Evolutionary conservation across 1,140 invertebrate genomes (phyloP), one percentile per base, ranked within the genome.

Genomic region (Lepidostoma basale): DNA sequence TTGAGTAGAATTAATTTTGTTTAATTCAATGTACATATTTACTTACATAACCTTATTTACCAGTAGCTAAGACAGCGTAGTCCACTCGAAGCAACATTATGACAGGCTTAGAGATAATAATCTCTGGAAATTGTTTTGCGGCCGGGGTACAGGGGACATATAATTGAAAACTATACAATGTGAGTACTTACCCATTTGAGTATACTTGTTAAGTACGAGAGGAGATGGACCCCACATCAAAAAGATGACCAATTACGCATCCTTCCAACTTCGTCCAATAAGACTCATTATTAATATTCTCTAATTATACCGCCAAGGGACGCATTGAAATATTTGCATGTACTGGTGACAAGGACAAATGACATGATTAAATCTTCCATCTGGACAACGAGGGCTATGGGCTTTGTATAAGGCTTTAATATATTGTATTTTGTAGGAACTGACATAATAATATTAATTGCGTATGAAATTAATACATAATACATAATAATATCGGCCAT

Each of bases 231-330:
- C 58, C 58, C 25, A n/a, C 26, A 28, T 26, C 63, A 66, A 20
- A 66, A 66, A 66, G 63, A 66, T 66, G 63, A 66, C 63, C 63
- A 66, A 66, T 66, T 66, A 66, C 30, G 36, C 52, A 58, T 30
- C 36, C 40, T 52, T 40, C 22, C 44, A 66, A 42, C 49, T 36
- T 0, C 33, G 22, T 58, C 49, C 40, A 30, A 62, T 62, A 16
- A 4, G 28, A 22, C 52, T 36, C 12, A 33, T 36, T 36, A 56
- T 56, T 56, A 56, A 56, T 56, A 36, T 33, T 36, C 52, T 18
- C 20, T 56, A 8, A 33, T 56, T 33, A 56, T 56, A 12, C 36
- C 6, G 52, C 36, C 52, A 56, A 33, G 26, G 28, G 28, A 16
- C 30, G 14, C 30, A 33, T 56, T 28, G 1, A 54, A 54, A 30